phyloP scores from a whole-genome alignment of 2,888 invertebrate genomes.

The Diploptera punctata region DNA sequence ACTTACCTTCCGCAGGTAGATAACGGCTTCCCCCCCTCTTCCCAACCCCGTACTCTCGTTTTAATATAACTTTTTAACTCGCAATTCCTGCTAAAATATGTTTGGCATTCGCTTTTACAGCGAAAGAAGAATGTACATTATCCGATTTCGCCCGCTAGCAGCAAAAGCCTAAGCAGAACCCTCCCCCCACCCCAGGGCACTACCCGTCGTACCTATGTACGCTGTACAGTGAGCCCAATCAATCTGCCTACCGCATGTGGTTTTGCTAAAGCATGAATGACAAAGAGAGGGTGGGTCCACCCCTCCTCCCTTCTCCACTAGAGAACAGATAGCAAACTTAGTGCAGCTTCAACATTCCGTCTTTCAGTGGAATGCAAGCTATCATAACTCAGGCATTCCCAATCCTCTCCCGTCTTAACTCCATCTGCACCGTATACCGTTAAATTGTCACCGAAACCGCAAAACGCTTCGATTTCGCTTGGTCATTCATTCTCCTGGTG shows the following conservation, averaged over 20 bases:
- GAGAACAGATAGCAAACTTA: slow-evolving; percentile 10
- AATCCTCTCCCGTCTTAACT: not conserved
- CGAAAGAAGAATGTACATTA: slow-evolving; percentile 46
- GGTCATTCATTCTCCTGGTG: no score
- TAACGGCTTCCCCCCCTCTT: slow-evolving; percentile 16
- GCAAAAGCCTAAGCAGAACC: slow-evolving; percentile 44
- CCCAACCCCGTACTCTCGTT: slow-evolving; percentile 40
- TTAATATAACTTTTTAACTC: slow-evolving; percentile 47
- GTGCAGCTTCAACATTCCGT: not conserved
- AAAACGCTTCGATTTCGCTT: no score
- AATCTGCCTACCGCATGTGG: slow-evolving; percentile 41
- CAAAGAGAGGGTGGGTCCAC: slow-evolving; percentile 36
- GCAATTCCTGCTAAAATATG: slow-evolving; percentile 47
- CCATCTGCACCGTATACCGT: no score
- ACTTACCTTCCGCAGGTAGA: slow-evolving; percentile 35
- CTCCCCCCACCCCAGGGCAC: slow-evolving; percentile 41
- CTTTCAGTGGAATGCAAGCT: slow-evolving; percentile 12
- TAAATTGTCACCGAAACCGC: no score
- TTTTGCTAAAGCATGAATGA: slow-evolving; percentile 42
- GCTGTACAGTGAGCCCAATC: slow-evolving; percentile 38
- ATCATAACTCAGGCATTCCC: slow-evolving; percentile 23
- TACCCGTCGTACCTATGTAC: slow-evolving; percentile 23
- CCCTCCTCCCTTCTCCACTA: slow-evolving; percentile 14
- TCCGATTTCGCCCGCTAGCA: slow-evolving; percentile 45
- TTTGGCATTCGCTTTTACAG: slow-evolving; percentile 47